These are phyloP conservation scores for Dermatemys mawii DNA, from an alignment of 2,113 vertebrate genomes.

Conservation along the genomic window DNA sequence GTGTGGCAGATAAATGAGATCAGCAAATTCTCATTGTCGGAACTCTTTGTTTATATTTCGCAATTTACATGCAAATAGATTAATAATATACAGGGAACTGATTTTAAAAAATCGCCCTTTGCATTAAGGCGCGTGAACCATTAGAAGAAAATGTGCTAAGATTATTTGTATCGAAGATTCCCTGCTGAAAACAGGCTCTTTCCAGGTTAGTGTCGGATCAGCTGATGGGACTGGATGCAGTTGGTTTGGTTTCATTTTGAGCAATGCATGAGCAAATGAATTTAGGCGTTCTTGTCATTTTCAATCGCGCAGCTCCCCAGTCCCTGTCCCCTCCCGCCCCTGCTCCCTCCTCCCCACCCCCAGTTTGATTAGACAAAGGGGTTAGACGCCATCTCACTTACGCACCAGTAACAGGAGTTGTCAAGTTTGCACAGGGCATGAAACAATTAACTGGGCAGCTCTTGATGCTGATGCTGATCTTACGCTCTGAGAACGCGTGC, in stretches of 20 bases:
- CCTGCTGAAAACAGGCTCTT: no score
- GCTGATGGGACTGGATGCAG: not conserved
- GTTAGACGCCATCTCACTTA: not conserved
- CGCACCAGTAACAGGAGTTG: not conserved
- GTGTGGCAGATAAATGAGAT: not conserved
- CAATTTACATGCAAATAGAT: not conserved
- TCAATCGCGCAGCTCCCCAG: not conserved
- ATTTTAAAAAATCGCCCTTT: no score
- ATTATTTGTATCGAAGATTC: not conserved
- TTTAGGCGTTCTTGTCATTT: not conserved
- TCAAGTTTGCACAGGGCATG: accelerated
- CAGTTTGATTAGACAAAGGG: not conserved
- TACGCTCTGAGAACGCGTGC: not conserved
- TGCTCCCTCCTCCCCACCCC: not conserved
- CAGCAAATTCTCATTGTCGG: not conserved
- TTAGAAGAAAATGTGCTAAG: not conserved
- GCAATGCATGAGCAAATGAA: accelerated
- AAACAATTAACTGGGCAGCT: not conserved
- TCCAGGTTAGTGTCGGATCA: not conserved
- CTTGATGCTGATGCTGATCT: not conserved
- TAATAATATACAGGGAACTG: no score
- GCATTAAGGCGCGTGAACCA: no score
- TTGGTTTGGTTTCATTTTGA: not conserved
- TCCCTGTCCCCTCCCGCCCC: no score
- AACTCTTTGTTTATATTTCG: accelerated